These are phyloP conservation scores for Endotricha flammealis DNA, from an alignment of 2,888 invertebrate species.

Conservation along the genomic window DNA sequence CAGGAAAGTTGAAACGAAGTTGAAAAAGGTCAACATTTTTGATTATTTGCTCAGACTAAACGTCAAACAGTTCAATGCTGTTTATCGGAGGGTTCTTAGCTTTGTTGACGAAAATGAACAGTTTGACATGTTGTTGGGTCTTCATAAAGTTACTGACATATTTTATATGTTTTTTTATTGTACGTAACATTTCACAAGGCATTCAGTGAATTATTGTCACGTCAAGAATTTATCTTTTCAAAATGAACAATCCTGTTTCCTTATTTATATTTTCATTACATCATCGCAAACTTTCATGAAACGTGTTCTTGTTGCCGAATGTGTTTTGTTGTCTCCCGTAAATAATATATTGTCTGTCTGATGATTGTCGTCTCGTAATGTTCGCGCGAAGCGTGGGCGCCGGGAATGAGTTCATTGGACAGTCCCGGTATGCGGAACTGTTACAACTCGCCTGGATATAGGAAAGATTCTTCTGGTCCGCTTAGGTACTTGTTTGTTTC, in stretches of 20 bases:
- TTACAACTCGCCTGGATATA: conserved; percentile 18
- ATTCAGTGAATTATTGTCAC: neutral
- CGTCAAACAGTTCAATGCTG: neutral
- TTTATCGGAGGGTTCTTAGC: neutral
- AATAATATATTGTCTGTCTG: conserved; percentile 26
- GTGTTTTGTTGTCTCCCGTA: conserved; percentile 17
- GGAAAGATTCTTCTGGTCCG: too few relatives aligned
- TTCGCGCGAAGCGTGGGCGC: conserved; percentile 40
- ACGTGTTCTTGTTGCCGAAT: neutral
- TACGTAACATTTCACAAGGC: too few relatives aligned
- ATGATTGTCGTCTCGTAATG: conserved; percentile 37
- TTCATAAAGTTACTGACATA: too few relatives aligned
- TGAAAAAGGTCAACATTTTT: neutral
- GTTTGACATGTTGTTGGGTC: too few relatives aligned
- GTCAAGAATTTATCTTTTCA: neutral
- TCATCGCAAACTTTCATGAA: neutral
- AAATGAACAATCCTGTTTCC: neutral
- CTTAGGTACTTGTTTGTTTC: conserved; percentile 3
- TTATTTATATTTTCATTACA: neutral
- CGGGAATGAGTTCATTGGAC: conserved; percentile 61
- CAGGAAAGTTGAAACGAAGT: neutral
- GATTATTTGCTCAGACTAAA: neutral
- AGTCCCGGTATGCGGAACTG: conserved; percentile 65
- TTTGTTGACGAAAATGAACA: neutral
- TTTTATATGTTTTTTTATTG: too few relatives aligned